A percentile compares a stretch with the other conserved stretches of the same genome.
Evolutionary conservation across 2,797 vertebrate genomes (phyloP).

Genomic region (Triplophysa yarkandensis): DNA sequence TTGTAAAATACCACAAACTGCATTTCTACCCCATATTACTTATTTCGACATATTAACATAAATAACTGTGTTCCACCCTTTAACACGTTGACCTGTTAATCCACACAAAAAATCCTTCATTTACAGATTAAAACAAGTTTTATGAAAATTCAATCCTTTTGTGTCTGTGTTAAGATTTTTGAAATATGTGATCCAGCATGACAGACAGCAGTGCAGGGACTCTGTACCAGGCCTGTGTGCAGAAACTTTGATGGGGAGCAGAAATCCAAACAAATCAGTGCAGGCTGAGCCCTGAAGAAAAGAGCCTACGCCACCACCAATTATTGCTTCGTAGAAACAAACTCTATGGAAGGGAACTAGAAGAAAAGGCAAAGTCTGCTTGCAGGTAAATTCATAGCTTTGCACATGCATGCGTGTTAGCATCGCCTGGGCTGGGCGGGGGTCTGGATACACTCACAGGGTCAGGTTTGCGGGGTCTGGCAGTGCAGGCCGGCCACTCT

Average conservation of each 20-base stretch:
- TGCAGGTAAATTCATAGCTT: constrained; percentile 32
- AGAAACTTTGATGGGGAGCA: constrained; percentile 30
- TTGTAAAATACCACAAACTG: background rate
- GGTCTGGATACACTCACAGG: constrained; percentile 51
- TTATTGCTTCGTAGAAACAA: constrained; percentile 49
- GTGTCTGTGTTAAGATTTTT: no score
- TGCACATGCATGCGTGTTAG: constrained; percentile 4
- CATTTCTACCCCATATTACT: background rate
- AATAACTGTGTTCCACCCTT: no score
- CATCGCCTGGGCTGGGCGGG: constrained; percentile 1
- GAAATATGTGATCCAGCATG: constrained; percentile 30
- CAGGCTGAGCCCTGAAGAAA: constrained; percentile 46
- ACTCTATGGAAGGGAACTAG: constrained; percentile 36
- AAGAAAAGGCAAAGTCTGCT: constrained; percentile 43
- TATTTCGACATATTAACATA: background rate
- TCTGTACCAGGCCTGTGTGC: constrained; percentile 19
- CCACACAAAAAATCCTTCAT: background rate
- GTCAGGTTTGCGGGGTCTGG: constrained; percentile 54
- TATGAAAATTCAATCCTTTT: background rate
- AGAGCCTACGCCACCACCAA: constrained; percentile 44
- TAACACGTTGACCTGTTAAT: background rate
- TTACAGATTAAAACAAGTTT: background rate
- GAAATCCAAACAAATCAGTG: constrained; percentile 60
- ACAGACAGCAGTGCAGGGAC: constrained; percentile 41
- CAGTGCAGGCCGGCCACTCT: constrained; percentile 60